Percentiles rank a stretch among this genome's conserved stretches.
Evolutionary conservation across 2,888 invertebrate species (phyloP).

Genomic region (Rhamnusium bicolor): DNA sequence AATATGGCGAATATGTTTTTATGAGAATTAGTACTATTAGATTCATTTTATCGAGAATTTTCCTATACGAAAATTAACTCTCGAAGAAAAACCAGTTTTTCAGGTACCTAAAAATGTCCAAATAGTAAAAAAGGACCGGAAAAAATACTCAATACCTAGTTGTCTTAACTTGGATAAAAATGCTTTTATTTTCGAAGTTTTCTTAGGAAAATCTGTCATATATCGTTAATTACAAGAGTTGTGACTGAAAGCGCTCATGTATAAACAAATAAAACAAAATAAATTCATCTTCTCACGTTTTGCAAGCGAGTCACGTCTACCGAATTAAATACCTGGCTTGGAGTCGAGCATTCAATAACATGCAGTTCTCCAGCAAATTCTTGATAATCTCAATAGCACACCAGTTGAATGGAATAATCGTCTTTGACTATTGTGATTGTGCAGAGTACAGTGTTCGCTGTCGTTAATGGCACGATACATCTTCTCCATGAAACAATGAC

Average conservation of each 20-base stretch:
- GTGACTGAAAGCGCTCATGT: neutral
- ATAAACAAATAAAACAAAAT: neutral
- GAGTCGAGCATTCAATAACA: slow-evolving; percentile 4
- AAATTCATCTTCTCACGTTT: neutral
- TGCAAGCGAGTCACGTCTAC: slow-evolving; percentile 11
- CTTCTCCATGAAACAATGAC: slow-evolving; percentile 3
- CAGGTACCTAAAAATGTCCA: no score
- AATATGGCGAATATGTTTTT: no score
- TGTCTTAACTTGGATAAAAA: no score
- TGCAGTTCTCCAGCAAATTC: slow-evolving; percentile 6
- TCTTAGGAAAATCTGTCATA: no score
- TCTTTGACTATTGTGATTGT: neutral
- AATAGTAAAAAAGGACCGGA: no score
- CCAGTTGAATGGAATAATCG: neutral
- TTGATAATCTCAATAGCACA: neutral
- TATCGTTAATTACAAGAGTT: neutral
- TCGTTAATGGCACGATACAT: neutral
- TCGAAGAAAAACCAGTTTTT: no score
- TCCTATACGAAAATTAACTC: no score
- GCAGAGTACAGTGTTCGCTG: neutral
- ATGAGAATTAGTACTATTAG: no score
- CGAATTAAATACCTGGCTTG: slow-evolving; percentile 1
- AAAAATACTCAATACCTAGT: no score
- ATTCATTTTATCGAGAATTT: no score
- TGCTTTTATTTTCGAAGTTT: no score